Percentiles rank a stretch among this genome's conserved stretches.
Evolutionary conservation across 2,797 vertebrate genomes (phyloP).

Genomic region (Manis crassicaudata): DNA sequence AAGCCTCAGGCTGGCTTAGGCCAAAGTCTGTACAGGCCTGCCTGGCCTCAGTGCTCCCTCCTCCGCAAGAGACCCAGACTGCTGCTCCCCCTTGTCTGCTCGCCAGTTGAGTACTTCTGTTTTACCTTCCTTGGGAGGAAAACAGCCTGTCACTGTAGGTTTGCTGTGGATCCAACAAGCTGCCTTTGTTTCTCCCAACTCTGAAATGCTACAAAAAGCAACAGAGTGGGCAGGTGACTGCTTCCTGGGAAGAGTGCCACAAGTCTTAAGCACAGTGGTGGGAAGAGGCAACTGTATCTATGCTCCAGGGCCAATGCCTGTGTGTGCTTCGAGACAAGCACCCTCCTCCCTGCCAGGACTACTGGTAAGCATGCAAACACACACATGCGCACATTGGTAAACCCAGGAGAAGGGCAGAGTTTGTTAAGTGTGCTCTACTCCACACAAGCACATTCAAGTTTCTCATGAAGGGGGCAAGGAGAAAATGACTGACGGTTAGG

Average conservation of each 20-base stretch:
- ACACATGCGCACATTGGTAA: not conserved
- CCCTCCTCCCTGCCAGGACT: not conserved
- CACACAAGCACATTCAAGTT: conserved; percentile 53
- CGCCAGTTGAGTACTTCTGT: conserved; percentile 41
- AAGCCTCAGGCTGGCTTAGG: not conserved
- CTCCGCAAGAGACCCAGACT: not conserved
- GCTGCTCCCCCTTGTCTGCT: conserved; percentile 15
- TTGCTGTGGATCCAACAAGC: conserved; percentile 77
- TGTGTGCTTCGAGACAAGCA: not conserved
- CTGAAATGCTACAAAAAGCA: conserved; percentile 70
- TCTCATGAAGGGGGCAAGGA: conserved; percentile 37
- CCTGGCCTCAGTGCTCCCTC: not conserved
- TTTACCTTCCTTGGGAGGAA: conserved; percentile 60
- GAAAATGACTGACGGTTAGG: not conserved
- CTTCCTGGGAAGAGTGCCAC: conserved; percentile 76
- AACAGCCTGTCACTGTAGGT: conserved; percentile 72
- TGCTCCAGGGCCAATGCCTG: conserved; percentile 37
- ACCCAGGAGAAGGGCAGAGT: conserved; percentile 4
- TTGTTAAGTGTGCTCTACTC: not conserved
- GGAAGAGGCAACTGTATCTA: conserved; percentile 50
- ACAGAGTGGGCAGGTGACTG: conserved; percentile 79
- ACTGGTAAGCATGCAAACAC: not conserved
- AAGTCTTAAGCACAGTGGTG: conserved; percentile 48
- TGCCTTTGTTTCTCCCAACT: conserved; percentile 78
- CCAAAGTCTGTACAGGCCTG: not conserved